phyloP scores from a whole-genome alignment of 2,888 invertebrate genomes.

The Pycnomerus fuliginosus region DNA sequence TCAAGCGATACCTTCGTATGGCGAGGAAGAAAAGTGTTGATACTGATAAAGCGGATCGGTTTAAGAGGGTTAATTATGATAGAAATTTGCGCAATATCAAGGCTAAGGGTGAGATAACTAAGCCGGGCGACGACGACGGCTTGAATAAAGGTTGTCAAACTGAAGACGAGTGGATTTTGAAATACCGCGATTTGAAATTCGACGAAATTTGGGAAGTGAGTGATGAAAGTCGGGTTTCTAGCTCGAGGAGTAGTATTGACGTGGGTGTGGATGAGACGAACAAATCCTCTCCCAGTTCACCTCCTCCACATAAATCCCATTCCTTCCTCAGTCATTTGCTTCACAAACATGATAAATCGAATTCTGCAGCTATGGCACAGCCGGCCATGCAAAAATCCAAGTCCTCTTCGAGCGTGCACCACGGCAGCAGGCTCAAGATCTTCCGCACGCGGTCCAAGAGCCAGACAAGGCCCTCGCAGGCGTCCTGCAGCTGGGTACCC shows the following conservation, averaged over 20 bases:
- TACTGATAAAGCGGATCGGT: conserved; percentile 76
- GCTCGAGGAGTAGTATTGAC: conserved; percentile 58
- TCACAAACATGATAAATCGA: conserved; percentile 53
- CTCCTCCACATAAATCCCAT: conserved; percentile 57
- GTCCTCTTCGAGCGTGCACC: conserved; percentile 82
- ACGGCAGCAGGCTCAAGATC: conserved; percentile 69
- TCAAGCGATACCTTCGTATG: conserved; percentile 83
- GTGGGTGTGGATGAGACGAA: conserved; percentile 51
- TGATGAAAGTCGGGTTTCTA: conserved; percentile 54
- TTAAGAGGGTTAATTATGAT: conserved; percentile 87
- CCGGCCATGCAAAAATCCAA: conserved; percentile 85
- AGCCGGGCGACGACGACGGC: conserved; percentile 77
- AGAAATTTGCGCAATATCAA: conserved; percentile 80
- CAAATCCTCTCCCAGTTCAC: conserved; percentile 50
- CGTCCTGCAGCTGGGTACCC: conserved; percentile 75
- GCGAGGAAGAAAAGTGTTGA: conserved; percentile 85
- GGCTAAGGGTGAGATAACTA: conserved; percentile 72
- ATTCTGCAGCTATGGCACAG: conserved; percentile 36
- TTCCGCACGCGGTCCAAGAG: conserved; percentile 84
- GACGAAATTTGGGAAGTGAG: conserved; percentile 48
- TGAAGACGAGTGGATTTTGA: conserved; percentile 71
- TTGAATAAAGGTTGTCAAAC: conserved; percentile 76
- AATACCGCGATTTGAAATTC: conserved; percentile 56
- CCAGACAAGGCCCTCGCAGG: conserved; percentile 64
- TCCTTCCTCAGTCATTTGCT: conserved; percentile 65